phyloP scores from a whole-genome alignment of 2,888 invertebrate genomes.

The Eupsilia transversa region DNA sequence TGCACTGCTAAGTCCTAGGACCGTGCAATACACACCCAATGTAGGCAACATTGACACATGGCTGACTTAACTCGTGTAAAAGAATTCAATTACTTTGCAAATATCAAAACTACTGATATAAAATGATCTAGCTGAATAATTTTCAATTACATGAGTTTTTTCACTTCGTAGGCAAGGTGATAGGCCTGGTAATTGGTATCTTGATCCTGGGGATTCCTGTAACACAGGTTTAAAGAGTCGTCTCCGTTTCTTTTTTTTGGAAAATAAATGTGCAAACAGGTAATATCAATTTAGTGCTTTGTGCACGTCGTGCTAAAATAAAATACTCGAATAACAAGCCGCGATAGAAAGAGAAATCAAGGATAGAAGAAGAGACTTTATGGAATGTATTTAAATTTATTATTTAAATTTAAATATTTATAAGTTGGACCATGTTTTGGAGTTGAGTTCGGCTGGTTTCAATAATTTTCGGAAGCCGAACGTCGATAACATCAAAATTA shows the following conservation, averaged over 20 bases:
- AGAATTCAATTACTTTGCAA: conserved; percentile 70
- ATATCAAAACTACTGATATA: conserved; percentile 78
- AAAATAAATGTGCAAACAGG: conserved; percentile 64
- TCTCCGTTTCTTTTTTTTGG: conserved; percentile 77
- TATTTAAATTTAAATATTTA: conserved; percentile 51
- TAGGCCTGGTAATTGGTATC: conserved; percentile 99
- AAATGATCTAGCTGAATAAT: conserved; percentile 85
- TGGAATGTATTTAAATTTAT: conserved; percentile 52
- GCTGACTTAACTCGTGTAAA: conserved; percentile 74
- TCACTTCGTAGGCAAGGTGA: conserved; percentile 99
- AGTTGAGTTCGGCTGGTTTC: conserved; percentile 33
- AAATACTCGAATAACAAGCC: conserved; percentile 75
- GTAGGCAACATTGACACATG: conserved; percentile 59
- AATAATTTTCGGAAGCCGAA: conserved; percentile 49
- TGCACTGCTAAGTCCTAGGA: conserved; percentile 41
- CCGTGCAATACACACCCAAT: conserved; percentile 53
- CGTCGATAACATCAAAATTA: conserved; percentile 33
- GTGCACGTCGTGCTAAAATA: conserved; percentile 68
- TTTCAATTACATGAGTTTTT: conserved; percentile 99
- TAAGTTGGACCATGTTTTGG: conserved; percentile 37
- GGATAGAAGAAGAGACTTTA: conserved; percentile 66
- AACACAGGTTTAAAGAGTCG: conserved; percentile 93
- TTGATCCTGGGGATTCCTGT: conserved; percentile 96
- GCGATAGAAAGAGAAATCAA: conserved; percentile 73
- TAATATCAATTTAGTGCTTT: conserved; percentile 61